Base-by-base conservation (phyloP, 1,140 invertebrate species). In the Ostrea edulis region DNA sequence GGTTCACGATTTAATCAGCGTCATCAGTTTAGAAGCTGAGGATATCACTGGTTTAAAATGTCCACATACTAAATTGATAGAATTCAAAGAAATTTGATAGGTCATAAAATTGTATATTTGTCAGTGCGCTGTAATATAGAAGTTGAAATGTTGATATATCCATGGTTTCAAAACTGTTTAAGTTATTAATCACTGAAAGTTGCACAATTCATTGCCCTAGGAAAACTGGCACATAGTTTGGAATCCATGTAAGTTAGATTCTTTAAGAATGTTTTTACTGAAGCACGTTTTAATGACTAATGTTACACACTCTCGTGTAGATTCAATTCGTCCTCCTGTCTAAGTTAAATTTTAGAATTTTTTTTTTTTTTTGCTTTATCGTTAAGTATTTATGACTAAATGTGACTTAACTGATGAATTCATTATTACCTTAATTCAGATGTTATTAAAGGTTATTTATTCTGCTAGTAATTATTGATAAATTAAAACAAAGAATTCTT, bases 201-300 rank as follows among this genome's bases (percentile, higher is more conserved):
- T 77, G 68, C 68, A 77, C 11, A 5, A 77, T 44, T 8, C 25
- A 29, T 77, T 29, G 68, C 68, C 68, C 29, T 12, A 29, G 68
- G 25, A 77, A 14, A 77, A 35, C 29, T 29, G 14, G 25, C 68
- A 29, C 68, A 77, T 77, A 29, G 25, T 77, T 77, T 25, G 29
- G 68, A 77, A 77, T 77, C 68, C 29, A 77, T 77, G 68, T 77
- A 77, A 77, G 35, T 77, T 77, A 77, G 25, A 77, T 77, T 22
- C 68, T 25, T 77, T 29, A 29, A 77, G 68, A 77, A 77, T 29
- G 22, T 77, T 77, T 77, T 77, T 25, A 29, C 22, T 25, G 68
- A 62, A 62, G 20, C 55, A 62, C 14, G 17, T 62, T 62, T 62
- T 77, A 35, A 77, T 77, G 68, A 77, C 68, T 77, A 77, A 77